Evolutionary conservation across 2,888 invertebrate genomes (phyloP).

Genomic region (Hydrotaea cyrtoneurina): DNA sequence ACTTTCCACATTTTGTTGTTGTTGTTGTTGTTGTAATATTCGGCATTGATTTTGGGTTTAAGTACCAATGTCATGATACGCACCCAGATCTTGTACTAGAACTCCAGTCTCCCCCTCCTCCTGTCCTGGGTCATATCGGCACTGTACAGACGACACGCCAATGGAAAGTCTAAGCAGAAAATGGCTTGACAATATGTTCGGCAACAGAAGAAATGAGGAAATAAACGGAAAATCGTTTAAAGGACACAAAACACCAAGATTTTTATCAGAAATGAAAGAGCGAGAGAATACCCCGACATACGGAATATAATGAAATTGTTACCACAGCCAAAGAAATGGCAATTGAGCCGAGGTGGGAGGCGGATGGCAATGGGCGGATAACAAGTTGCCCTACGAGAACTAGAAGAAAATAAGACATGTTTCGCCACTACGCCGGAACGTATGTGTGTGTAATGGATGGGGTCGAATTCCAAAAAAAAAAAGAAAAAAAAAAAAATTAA

Average conservation of each 20-base stretch:
- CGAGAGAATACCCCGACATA: not conserved
- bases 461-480: not conserved
- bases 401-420: constrained; percentile 22
- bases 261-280: constrained; percentile 41
- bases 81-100: not conserved
- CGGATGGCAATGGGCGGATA: not conserved
- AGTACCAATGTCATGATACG: constrained; percentile 27
- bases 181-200: constrained; percentile 54
- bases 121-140: not conserved
- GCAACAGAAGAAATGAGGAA: not conserved
- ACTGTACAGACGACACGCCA: not conserved
- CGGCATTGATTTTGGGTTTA: constrained; percentile 53
- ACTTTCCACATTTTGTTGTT: not conserved
- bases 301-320: constrained; percentile 56
- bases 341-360: constrained; percentile 32
- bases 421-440: constrained; percentile 24
- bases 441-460: constrained; percentile 13
- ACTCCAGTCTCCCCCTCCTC: not conserved
- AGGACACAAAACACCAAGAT: constrained; percentile 49
- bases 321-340: constrained; percentile 26
- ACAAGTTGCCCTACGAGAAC: not conserved
- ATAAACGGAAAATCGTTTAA: constrained; percentile 45
- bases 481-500: no score
- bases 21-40: constrained; percentile 54
- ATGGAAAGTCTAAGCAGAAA: constrained; percentile 48